Conservation (phyloP, 1,140 invertebrate species). For the Lucilia sericata region DNA sequence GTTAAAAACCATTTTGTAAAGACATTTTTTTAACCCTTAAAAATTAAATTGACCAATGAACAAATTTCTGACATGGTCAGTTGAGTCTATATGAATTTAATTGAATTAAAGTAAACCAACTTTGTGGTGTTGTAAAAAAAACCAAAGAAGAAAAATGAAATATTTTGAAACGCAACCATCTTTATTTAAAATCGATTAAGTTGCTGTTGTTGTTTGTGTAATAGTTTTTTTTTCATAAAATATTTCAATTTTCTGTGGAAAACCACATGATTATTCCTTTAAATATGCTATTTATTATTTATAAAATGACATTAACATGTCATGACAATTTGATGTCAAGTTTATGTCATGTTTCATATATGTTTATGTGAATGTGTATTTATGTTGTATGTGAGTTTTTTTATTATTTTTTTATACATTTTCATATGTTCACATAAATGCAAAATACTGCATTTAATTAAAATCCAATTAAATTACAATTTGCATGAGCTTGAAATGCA, state of each 20-base stretch:
- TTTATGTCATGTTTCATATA: conserved; percentile 42
- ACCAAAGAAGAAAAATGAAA: not conserved
- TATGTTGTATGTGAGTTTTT: not conserved
- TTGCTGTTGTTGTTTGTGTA: conserved; percentile 10
- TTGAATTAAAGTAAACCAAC: conserved; percentile 22
- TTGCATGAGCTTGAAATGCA: conserved; percentile 15
- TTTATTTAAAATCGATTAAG: conserved; percentile 32
- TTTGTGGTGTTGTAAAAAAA: not conserved
- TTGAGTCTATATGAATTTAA: not conserved
- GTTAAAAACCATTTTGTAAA: too few species aligned
- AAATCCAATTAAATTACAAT: conserved; percentile 44
- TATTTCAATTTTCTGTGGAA: not conserved
- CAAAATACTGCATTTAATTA: conserved; percentile 37
- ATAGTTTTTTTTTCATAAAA: not conserved
- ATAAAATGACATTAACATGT: conserved; percentile 43
- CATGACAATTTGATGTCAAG: conserved; percentile 42
- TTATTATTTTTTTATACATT: not conserved
- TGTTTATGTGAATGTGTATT: not conserved
- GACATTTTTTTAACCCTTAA: not conserved
- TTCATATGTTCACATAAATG: not conserved
- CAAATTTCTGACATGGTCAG: not conserved
- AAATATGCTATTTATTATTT: conserved; percentile 43
- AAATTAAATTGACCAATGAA: not conserved
- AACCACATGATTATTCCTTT: conserved; percentile 23
- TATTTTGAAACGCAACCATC: not conserved